Evolutionary conservation across 2,797 vertebrate species (phyloP).

Genomic region (Cheirogaleus major): DNA sequence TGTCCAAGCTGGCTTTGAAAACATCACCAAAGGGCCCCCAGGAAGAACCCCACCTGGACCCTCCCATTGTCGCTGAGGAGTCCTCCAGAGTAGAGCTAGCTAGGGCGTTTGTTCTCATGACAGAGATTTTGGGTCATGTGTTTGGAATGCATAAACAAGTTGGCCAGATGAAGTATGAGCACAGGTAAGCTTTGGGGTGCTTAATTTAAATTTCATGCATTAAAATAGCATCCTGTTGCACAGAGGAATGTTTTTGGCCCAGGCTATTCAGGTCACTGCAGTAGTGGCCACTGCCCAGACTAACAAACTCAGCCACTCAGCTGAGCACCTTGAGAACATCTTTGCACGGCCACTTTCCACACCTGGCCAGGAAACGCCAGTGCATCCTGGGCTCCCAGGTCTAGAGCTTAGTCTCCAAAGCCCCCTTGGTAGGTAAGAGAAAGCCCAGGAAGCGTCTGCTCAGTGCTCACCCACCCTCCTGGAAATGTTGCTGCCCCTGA

Average conservation of each 20-base stretch:
- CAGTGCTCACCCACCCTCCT: rapidly evolving
- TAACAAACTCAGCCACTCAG: rapidly evolving
- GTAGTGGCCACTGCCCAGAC: not conserved
- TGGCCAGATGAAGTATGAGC: not conserved
- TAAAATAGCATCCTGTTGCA: not conserved
- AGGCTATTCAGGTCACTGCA: not conserved
- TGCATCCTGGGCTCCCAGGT: too few species aligned
- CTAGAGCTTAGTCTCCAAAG: rapidly evolving
- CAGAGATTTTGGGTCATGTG: rapidly evolving
- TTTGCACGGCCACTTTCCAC: rapidly evolving
- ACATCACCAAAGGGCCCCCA: rapidly evolving
- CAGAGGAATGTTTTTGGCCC: not conserved
- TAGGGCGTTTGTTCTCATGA: not conserved
- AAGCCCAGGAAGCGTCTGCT: rapidly evolving
- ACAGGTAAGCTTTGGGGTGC: rapidly evolving
- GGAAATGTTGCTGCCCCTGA: not conserved
- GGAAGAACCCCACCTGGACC: rapidly evolving
- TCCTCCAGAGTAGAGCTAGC: too few species aligned
- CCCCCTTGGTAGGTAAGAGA: not conserved
- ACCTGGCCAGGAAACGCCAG: not conserved
- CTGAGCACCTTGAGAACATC: not conserved
- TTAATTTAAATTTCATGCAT: rapidly evolving
- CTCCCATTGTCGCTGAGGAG: not conserved
- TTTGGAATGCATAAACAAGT: not conserved
- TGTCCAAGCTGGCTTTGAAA: too few species aligned